Evolutionary conservation across 2,797 vertebrate genomes (phyloP).

Genomic region (Sciurus vulgaris): DNA sequence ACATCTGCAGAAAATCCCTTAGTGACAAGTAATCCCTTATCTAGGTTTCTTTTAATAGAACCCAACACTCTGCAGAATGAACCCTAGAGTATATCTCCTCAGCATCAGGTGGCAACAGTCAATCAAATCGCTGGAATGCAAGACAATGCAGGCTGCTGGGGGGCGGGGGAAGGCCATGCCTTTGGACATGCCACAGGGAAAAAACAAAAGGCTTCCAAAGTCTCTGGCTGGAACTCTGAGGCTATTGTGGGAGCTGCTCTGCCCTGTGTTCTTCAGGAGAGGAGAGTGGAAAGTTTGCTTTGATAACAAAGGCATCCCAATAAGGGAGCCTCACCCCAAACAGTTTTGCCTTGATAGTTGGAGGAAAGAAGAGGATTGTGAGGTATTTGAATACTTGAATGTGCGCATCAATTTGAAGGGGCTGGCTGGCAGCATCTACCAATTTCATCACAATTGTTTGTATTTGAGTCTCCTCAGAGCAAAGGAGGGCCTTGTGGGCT

Average conservation of each 20-base stretch:
- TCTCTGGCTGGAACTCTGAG: conserved; percentile 72
- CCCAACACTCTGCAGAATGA: conserved; percentile 89
- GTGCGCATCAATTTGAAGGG: background rate
- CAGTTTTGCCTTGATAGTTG: conserved; percentile 49
- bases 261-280: conserved; percentile 75
- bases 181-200: conserved; percentile 77
- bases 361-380: background rate
- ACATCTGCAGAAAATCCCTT: conserved; percentile 90
- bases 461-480: conserved; percentile 62
- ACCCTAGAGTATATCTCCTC: conserved; percentile 87
- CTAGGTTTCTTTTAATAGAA: conserved; percentile 91
- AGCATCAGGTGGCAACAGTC: conserved; percentile 92
- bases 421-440: conserved; percentile 26
- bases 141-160: conserved; percentile 86
- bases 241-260: conserved; percentile 78
- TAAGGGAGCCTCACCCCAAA: conserved; percentile 60
- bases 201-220: conserved; percentile 84
- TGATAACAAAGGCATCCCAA: conserved; percentile 66
- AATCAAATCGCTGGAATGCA: conserved; percentile 89
- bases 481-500: background rate
- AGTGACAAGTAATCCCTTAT: conserved; percentile 90
- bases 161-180: conserved; percentile 69
- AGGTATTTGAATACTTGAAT: background rate
- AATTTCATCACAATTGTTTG: background rate
- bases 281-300: conserved; percentile 79